Evolutionary conservation across 37 sponge, comb jelly and placozoan species (phyloP).

Genomic region (Ianthella basta): DNA sequence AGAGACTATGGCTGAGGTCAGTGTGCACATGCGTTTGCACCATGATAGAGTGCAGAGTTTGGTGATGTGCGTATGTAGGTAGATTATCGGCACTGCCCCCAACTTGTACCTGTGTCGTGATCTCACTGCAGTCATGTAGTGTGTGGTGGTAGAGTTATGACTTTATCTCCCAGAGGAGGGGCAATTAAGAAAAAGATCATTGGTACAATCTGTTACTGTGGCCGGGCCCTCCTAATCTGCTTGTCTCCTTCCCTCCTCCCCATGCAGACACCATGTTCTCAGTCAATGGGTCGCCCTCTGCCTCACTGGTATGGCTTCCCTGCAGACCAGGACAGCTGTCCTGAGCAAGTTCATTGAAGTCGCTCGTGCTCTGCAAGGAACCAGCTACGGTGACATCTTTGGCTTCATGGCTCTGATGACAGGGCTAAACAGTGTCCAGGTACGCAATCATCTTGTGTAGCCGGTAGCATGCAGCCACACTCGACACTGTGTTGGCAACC

Average conservation of each 20-base stretch:
- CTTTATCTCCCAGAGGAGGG: no score
- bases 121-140: no score
- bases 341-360: conserved; percentile 66
- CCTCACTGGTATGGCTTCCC: conserved; percentile 44
- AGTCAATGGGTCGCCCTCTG: conserved; percentile 58
- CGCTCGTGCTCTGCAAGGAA: conserved; percentile 65
- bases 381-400: conserved; percentile 62
- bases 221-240: neutral
- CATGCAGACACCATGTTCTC: conserved; percentile 60
- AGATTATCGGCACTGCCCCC: no score
- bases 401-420: conserved; percentile 70
- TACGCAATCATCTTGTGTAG: no score
- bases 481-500: no score
- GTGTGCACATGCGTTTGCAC: neutral
- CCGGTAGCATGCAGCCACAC: no score
- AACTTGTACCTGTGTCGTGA: no score
- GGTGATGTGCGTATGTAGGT: neutral
- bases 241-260: no score
- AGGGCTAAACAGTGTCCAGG: conserved; percentile 69
- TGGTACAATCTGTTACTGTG: neutral
- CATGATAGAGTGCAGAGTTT: no score
- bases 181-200: no score
- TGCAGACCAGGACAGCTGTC: conserved; percentile 45
- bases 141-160: no score
- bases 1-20: conserved; percentile 73